phyloP scores from a whole-genome alignment of 2,888 invertebrate species.

The Standfussiana lucernea region DNA sequence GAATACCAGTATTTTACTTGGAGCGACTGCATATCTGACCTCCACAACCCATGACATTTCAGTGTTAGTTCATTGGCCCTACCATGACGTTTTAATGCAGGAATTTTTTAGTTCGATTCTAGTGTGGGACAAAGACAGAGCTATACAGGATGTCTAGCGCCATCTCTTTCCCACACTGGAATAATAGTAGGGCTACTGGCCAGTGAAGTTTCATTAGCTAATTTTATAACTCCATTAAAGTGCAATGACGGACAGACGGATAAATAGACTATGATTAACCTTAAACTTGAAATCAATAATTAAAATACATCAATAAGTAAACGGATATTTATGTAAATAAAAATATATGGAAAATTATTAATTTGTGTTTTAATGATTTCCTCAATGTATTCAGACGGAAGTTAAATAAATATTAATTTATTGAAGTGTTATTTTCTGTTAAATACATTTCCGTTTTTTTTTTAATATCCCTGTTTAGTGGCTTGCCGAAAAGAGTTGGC shows the following conservation, averaged over 20 bases:
- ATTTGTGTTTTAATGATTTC: conserved; percentile 28
- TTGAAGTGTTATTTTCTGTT: not conserved
- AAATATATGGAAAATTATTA: not conserved
- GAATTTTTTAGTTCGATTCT: too few relatives aligned
- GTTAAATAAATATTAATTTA: conserved; percentile 13
- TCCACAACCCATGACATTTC: too few relatives aligned
- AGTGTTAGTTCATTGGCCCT: too few relatives aligned
- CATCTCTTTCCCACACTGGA: too few relatives aligned
- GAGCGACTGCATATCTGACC: too few relatives aligned
- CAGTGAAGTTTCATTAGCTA: too few relatives aligned
- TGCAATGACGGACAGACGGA: not conserved
- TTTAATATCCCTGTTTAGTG: not conserved
- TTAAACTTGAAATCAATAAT: conserved; percentile 27
- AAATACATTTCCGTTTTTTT: not conserved
- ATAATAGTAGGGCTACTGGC: too few relatives aligned
- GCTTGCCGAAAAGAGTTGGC: not conserved
- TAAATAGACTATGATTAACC: not conserved
- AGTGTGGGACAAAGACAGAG: too few relatives aligned
- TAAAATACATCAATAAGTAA: not conserved
- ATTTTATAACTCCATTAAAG: too few relatives aligned
- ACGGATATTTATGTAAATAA: conserved; percentile 11
- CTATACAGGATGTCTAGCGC: too few relatives aligned
- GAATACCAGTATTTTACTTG: too few relatives aligned
- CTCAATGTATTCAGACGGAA: conserved; percentile 15
- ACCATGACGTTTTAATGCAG: too few relatives aligned